A percentile compares a stretch with the other conserved stretches of the same genome.
These are phyloP conservation scores for Alviniconcha marisindica DNA, from an alignment of 1,140 invertebrate species.

Conservation along the genomic window DNA sequence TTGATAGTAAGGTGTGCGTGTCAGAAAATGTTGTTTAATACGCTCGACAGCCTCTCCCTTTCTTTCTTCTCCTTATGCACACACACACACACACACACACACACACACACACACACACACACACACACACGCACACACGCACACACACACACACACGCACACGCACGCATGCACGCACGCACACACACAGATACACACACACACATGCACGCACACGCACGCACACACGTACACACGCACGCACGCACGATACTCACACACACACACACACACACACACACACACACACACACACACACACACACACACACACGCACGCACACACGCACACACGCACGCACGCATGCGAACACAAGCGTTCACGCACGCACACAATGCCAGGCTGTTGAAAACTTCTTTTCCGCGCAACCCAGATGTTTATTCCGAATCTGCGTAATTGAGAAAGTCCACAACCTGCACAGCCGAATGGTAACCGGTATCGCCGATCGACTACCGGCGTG, in stretches of 20 bases:
- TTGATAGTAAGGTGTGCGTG: too few relatives aligned
- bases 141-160: background rate
- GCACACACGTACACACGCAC: slow-evolving; percentile 1
- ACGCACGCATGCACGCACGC: background rate
- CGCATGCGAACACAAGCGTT: background rate
- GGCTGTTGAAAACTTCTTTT: too few relatives aligned
- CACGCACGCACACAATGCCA: background rate
- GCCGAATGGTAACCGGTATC: too few relatives aligned
- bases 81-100: background rate
- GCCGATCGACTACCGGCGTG: too few relatives aligned
- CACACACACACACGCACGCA: slow-evolving; percentile 11
- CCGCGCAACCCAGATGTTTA: too few relatives aligned
- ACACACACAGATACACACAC: background rate
- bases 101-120: background rate
- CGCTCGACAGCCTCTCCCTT: too few relatives aligned
- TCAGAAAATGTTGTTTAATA: too few relatives aligned
- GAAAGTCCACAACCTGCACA: too few relatives aligned
- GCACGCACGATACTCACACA: background rate
- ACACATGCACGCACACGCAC: slow-evolving; percentile 1
- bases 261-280: slow-evolving; percentile 21
- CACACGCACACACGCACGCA: background rate
- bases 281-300: slow-evolving; percentile 9
- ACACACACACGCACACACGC: background rate
- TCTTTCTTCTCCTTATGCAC: too few relatives aligned
- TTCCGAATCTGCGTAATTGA: too few relatives aligned